Evolutionary conservation across 2,113 vertebrate genomes (phyloP), one percentile per base, ranked within the genome.

Genomic region (Colaptes auratus): DNA sequence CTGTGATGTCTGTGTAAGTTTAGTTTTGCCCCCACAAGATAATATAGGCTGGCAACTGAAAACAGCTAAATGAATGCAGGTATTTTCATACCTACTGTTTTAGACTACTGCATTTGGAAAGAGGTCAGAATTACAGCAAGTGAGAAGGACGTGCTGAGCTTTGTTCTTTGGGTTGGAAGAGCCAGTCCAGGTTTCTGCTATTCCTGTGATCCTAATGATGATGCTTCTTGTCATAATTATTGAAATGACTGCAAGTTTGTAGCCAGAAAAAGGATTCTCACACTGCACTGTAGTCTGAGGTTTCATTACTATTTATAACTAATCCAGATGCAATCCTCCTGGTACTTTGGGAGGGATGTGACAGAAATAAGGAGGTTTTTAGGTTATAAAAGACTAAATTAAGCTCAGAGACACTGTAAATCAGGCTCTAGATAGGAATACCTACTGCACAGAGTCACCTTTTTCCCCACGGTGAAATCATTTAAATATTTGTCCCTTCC

Each of bases 321-420:
- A 95, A 96, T 97, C 91, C 93, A 95, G 80, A 95, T 86, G 91
- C 84, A 94, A 80, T 90, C 76, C 73, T 96, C 90, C 42, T 82
- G 88, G 60, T 95, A 96, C 74, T 95, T 95, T 59, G 67, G 63
- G 74, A 97, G n/a, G 36, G 92, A 97, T 69, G 94, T 77, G 74
- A 86, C 58, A 96, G 92, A 96, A 94, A 93, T 70, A 94, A 96
- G 77, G 89, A 96, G 74, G 88, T 85, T 92, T 96, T 96, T 95
- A 95, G 93, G 92, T 91, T 97, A 96, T 96, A 95, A 64, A 96
- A 95, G 69, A 95, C 89, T 97, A 96, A 97, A 97, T 97, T 96
- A 93, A 88, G 70, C 80, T 92, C 86, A 96, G 88, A 92, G 77
- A 96, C 56, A 76, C 76, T 82, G 48, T 94, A 93, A 74, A 87